Conservation (phyloP, 2,888 invertebrate species). For the Scotopteryx bipunctaria region DNA sequence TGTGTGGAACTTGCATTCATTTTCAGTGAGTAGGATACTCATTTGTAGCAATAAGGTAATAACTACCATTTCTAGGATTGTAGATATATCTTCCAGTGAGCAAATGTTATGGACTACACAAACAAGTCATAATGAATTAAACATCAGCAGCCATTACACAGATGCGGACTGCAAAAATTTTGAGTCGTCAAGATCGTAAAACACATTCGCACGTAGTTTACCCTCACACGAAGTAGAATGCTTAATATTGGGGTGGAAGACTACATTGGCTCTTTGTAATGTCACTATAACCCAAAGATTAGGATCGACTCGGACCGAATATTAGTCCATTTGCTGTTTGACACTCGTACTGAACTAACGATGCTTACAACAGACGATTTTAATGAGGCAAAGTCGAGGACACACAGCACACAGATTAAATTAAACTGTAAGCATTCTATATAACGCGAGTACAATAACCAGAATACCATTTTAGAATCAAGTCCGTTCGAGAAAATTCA, state of each 20-base stretch:
- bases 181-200: constrained; percentile 65
- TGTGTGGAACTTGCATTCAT: too few relatives aligned
- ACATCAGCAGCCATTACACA: constrained; percentile 46
- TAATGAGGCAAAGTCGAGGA: constrained; percentile 32
- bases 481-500: constrained; percentile 7
- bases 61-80: not conserved
- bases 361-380: constrained; percentile 51
- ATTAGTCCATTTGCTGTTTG: constrained; percentile 55
- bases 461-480: constrained; percentile 2
- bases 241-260: constrained; percentile 60
- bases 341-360: constrained; percentile 53
- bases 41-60: not conserved
- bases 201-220: constrained; percentile 77
- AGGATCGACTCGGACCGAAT: constrained; percentile 51
- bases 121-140: constrained; percentile 44
- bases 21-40: not conserved
- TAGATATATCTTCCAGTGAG: constrained; percentile 3
- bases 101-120: constrained; percentile 24
- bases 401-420: not conserved
- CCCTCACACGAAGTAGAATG: constrained; percentile 46
- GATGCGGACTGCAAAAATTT: constrained; percentile 54
- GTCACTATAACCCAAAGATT: constrained; percentile 69
- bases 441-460: too few relatives aligned
- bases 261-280: constrained; percentile 79
- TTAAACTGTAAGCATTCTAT: not conserved